These are phyloP conservation scores for Zaprionus taronus DNA, from an alignment of 1,140 invertebrate species.

Conservation along the genomic window DNA sequence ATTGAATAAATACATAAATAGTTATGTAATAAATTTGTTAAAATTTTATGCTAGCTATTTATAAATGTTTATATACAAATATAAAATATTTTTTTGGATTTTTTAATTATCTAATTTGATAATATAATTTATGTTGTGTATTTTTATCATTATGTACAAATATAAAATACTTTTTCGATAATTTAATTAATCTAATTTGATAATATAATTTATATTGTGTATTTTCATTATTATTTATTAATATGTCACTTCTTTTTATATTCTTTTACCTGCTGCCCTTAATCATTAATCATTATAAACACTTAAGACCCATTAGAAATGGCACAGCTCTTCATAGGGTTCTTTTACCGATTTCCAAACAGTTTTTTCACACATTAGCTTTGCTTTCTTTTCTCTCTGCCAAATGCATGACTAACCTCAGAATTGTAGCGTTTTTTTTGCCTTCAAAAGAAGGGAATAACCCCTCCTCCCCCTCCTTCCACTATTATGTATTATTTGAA, in stretches of 20 bases:
- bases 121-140: no score
- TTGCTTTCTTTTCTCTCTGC: conserved; percentile 7
- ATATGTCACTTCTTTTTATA: not conserved
- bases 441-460: not conserved
- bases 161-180: no score
- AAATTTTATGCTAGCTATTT: no score
- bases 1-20: no score
- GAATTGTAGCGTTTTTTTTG: conserved; percentile 15
- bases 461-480: not conserved
- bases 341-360: not conserved
- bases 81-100: no score
- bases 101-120: no score
- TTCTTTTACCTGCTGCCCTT: not conserved
- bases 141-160: no score
- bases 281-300: not conserved
- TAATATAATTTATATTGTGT: no score
- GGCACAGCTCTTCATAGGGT: not conserved
- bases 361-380: conserved; percentile 6
- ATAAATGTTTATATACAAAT: no score
- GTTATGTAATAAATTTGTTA: no score
- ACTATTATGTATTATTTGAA: conserved; percentile 53
- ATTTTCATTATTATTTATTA: not conserved
- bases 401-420: conserved; percentile 15
- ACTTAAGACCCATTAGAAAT: not conserved
- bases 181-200: no score